These are phyloP conservation scores for Chaetura pelagica DNA, from an alignment of 2,113 vertebrate species.

Conservation along the genomic window DNA sequence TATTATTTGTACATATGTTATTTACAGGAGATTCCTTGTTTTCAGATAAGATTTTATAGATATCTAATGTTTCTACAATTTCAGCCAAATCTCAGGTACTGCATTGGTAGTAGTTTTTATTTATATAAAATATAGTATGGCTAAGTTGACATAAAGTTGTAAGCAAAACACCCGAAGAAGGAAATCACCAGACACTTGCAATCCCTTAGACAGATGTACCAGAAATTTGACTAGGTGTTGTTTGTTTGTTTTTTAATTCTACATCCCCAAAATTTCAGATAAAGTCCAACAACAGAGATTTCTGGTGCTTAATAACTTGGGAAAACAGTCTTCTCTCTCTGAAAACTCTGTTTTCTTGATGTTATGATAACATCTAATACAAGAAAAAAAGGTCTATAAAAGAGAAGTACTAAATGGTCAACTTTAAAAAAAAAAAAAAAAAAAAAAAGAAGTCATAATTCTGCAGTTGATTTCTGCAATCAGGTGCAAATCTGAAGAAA, in stretches of 20 bases:
- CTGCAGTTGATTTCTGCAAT: neutral
- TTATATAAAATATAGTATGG: neutral
- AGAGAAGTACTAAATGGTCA: neutral
- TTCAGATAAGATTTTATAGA: neutral
- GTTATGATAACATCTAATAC: neutral
- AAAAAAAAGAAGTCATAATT: neutral
- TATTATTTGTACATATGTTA: neutral
- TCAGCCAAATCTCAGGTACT: neutral
- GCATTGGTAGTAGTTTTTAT: neutral
- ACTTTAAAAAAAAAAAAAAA: neutral
- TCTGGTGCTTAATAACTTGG: neutral
- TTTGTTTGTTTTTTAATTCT: too few species aligned
- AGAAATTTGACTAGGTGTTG: neutral
- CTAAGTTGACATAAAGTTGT: neutral
- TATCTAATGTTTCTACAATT: neutral
- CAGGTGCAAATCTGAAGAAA: neutral
- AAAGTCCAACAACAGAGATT: neutral
- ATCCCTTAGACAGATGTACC: neutral
- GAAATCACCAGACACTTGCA: neutral
- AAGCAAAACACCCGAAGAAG: neutral
- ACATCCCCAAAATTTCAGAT: neutral
- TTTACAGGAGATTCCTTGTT: neutral
- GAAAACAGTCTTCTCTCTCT: neutral
- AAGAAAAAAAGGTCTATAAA: neutral
- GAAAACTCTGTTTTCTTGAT: neutral